Conservation (phyloP, 2,113 vertebrate species). For the Euleptes europaea region DNA sequence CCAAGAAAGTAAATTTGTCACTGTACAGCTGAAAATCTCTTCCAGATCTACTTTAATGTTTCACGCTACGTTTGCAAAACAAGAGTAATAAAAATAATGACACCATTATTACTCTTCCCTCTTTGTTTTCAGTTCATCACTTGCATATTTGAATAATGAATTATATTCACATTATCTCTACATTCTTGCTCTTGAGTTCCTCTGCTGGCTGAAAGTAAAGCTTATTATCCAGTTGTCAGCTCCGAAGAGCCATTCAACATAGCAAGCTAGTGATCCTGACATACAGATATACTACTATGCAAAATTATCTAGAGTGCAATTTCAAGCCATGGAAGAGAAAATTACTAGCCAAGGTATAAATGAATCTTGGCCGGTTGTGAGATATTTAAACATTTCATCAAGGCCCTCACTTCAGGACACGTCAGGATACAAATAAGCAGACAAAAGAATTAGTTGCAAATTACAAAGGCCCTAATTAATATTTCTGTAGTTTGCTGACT, state of each 20-base stretch:
- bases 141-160: conserved; percentile 98
- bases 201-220: conserved; percentile 88
- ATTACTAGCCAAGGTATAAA: conserved; percentile 71
- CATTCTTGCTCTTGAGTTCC: conserved; percentile 88
- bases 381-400: conserved; percentile 76
- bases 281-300: conserved; percentile 77
- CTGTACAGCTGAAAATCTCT: conserved; percentile 71
- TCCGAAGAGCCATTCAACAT: conserved; percentile 76
- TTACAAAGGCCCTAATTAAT: conserved; percentile 77
- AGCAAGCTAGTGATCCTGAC: conserved; percentile 82
- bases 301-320: conserved; percentile 76
- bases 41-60: conserved; percentile 80
- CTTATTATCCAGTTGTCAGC: conserved; percentile 95
- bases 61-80: conserved; percentile 85
- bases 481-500: conserved; percentile 73
- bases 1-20: conserved; percentile 75
- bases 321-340: conserved; percentile 74
- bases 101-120: conserved; percentile 89
- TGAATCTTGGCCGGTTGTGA: conserved; percentile 60
- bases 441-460: conserved; percentile 74
- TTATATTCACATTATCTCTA: conserved; percentile 94
- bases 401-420: conserved; percentile 67
- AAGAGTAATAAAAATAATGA: conserved; percentile 96
- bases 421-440: conserved; percentile 76
- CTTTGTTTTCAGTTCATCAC: conserved; percentile 84